Evolutionary conservation across 2,888 invertebrate species (phyloP).

Genomic region (Calliphora vomitoria): DNA sequence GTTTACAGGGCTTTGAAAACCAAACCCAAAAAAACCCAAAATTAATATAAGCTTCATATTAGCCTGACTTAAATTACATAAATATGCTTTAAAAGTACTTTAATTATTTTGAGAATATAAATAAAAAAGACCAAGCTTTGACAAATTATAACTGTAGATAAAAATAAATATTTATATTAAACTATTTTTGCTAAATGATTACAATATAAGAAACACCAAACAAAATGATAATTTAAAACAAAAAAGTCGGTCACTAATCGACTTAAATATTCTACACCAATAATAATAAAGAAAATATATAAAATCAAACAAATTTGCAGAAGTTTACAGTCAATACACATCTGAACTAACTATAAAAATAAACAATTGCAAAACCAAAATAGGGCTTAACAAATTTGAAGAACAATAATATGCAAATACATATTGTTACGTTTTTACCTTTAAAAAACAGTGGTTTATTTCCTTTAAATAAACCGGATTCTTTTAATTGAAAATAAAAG

Average conservation of each 20-base stretch:
- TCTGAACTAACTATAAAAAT: too few species aligned
- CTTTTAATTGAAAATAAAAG: too few species aligned
- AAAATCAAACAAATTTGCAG: background rate
- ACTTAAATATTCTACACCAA: conserved; percentile 55
- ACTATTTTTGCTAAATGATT: conserved; percentile 71
- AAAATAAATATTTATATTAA: conserved; percentile 49
- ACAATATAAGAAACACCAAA: conserved; percentile 58
- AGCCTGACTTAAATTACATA: conserved; percentile 47
- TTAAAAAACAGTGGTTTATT: too few species aligned
- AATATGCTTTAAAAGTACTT: conserved; percentile 40
- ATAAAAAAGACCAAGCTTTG: conserved; percentile 69
- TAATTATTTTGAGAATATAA: conserved; percentile 36
- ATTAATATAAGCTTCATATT: conserved; percentile 58
- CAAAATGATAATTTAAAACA: conserved; percentile 37
- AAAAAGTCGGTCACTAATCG: conserved; percentile 20
- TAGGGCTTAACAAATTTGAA: too few species aligned
- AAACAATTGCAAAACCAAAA: too few species aligned
- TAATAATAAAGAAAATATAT: background rate
- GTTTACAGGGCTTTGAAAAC: conserved; percentile 52
- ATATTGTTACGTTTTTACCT: too few species aligned
- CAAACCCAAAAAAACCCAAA: conserved; percentile 1
- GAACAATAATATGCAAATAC: too few species aligned
- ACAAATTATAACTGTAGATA: conserved; percentile 70
- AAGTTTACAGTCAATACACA: too few species aligned
- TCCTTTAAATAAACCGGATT: too few species aligned